Evolutionary conservation across 2,797 vertebrate genomes (phyloP).

Genomic region (Liparis tanakae): DNA sequence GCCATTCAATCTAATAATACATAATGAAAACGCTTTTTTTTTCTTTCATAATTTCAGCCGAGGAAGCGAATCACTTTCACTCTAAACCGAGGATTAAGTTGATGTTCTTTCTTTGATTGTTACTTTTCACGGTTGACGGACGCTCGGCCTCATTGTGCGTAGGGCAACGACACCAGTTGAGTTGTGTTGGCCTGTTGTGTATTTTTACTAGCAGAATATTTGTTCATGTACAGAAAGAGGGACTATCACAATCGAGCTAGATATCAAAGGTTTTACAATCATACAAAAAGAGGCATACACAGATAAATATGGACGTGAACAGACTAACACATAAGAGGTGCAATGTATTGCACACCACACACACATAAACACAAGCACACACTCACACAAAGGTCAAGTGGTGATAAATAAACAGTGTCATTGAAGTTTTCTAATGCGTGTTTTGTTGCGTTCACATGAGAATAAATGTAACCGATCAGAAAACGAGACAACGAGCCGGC

Average conservation of each 20-base stretch:
- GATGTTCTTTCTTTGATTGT: conserved; percentile 71
- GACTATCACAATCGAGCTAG: conserved; percentile 68
- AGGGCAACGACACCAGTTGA: conserved; percentile 69
- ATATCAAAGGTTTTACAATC: conserved; percentile 72
- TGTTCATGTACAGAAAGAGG: conserved; percentile 79
- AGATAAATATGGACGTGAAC: conserved; percentile 36
- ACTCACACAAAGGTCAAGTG: conserved; percentile 71
- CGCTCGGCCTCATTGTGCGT: conserved; percentile 75
- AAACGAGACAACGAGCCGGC: background rate
- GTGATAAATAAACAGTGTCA: conserved; percentile 83
- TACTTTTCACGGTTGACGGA: conserved; percentile 73
- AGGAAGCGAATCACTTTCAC: conserved; percentile 49
- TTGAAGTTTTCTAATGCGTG: conserved; percentile 72
- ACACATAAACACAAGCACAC: conserved; percentile 30
- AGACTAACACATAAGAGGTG: conserved; percentile 25
- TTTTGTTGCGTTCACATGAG: conserved; percentile 59
- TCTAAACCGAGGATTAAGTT: conserved; percentile 66
- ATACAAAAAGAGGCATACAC: conserved; percentile 48
- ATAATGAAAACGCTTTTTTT: conserved; percentile 55
- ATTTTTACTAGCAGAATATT: conserved; percentile 76
- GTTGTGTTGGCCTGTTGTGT: conserved; percentile 76
- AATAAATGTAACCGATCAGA: conserved; percentile 18
- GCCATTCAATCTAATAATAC: conserved; percentile 78
- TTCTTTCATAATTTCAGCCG: conserved; percentile 36
- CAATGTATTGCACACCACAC: conserved; percentile 18